Percentiles rank a stretch among this genome's conserved stretches.
phyloP scores from a whole-genome alignment of 2,888 invertebrate genomes.

The Priapulus caudatus region DNA sequence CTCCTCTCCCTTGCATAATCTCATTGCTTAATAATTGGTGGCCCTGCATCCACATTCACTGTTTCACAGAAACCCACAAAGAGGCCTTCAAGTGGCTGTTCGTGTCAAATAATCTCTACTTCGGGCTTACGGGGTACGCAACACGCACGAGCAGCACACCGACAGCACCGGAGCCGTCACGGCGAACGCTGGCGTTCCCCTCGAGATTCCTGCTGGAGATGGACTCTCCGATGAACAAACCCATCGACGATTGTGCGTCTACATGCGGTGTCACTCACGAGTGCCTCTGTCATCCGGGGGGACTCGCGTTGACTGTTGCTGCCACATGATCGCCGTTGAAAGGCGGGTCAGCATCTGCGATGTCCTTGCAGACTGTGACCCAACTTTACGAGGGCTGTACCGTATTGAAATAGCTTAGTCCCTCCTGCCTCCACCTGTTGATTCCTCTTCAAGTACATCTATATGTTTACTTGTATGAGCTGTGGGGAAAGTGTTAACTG shows the following conservation, averaged over 20 bases:
- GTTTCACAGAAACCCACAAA: background rate
- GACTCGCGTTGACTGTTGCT: background rate
- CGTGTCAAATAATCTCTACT: background rate
- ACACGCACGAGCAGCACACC: too few relatives aligned
- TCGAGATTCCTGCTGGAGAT: background rate
- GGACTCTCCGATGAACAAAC: constrained; percentile 1
- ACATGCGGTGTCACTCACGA: too few relatives aligned
- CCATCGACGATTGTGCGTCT: background rate
- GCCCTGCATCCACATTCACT: background rate
- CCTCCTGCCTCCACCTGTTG: too few relatives aligned
- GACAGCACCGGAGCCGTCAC: too few relatives aligned
- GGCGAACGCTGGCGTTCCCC: background rate
- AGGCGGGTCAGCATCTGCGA: background rate
- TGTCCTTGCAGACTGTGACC: background rate
- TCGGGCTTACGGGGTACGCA: background rate
- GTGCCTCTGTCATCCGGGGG: background rate
- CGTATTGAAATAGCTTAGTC: background rate
- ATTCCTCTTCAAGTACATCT: too few relatives aligned
- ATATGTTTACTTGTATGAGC: too few relatives aligned
- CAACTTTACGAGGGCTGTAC: background rate
- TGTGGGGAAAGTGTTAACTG: too few relatives aligned
- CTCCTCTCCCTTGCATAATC: too few relatives aligned
- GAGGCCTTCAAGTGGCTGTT: background rate
- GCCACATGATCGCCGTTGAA: background rate
- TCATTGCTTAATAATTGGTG: too few relatives aligned